phyloP scores from a whole-genome alignment of 2,113 vertebrate genomes.

The Perognathus longimembris region DNA sequence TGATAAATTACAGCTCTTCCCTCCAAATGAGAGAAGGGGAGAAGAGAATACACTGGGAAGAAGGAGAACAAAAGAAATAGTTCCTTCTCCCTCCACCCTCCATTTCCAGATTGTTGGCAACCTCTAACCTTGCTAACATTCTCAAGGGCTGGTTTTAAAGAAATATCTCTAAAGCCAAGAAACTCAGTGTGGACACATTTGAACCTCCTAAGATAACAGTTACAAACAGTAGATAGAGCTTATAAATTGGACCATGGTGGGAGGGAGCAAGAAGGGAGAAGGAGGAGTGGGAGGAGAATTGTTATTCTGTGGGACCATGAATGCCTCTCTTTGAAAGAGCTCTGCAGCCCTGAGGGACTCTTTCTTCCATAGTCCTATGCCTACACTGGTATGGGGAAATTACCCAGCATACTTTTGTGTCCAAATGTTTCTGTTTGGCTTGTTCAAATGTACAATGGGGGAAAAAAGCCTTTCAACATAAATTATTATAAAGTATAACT shows the following conservation, averaged over 20 bases:
- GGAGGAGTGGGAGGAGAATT: too few species aligned
- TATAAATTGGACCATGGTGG: not conserved
- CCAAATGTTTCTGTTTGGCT: not conserved
- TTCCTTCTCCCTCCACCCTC: constrained; percentile 28
- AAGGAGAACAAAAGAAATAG: constrained; percentile 20
- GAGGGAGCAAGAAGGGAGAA: too few species aligned
- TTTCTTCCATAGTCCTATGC: not conserved
- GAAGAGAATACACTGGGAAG: not conserved
- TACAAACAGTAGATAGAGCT: not conserved
- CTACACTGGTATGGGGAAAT: not conserved
- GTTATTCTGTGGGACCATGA: not conserved
- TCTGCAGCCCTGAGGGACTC: not conserved
- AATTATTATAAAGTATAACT: not conserved
- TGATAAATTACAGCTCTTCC: too few species aligned
- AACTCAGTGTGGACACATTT: not conserved
- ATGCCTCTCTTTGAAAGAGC: not conserved
- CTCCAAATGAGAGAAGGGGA: not conserved
- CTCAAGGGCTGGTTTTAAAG: constrained; percentile 35
- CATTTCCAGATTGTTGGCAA: not conserved
- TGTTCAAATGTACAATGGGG: not conserved
- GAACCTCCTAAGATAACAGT: not conserved
- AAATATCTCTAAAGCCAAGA: not conserved
- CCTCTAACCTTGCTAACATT: constrained; percentile 32
- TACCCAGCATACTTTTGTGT: not conserved
- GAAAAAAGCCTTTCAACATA: not conserved